Base-by-base conservation (phyloP, 1,140 invertebrate genomes). In the Polyergus mexicanus region DNA sequence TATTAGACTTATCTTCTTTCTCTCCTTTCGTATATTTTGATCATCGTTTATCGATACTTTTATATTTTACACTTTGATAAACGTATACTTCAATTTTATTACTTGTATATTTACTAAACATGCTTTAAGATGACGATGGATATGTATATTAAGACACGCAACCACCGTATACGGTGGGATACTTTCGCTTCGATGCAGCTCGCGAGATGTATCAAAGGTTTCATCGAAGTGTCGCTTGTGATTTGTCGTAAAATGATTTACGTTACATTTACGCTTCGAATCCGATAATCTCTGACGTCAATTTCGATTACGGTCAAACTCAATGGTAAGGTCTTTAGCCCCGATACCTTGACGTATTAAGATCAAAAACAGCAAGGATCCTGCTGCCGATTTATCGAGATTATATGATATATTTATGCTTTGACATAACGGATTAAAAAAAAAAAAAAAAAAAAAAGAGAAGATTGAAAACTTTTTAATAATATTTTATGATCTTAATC, bases 311-410 rank as follows among this genome's bases (percentile, higher is more conserved):
- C 65, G 85, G 85, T 66, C 85, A 19, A 91, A 91, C 84, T 87
- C 72, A 87, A 84, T 85, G 87, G 90, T 81, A 84, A 91, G 90
- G 89, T 91, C 89, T 87, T 91, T 91, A 89, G 74, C 90, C 77
- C 68, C 87, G 38, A 72, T 47, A 51, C 22, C 68, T 86, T 25
- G 47, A 47, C 25, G 65, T 86, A 89, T 91, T 89, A 89, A 91
- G 85, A 81, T 85, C 77, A 89, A 91, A 91, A 77, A 69, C 77
- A 81, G 71, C 84, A 76, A 78, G 51, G 71, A 62, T 68, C 32
- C 32, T 32, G 63, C 44, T 47, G 28, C 66, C 51, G 66, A 22
- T 60, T 75, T 16, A 38, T 41, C 2, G 3, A 60, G 7, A 74
- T 58, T 19, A 51, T 25, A 11, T n/a, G 16, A 44, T 13, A 3